A percentile compares a stretch with the other conserved stretches of the same genome.
phyloP scores from a whole-genome alignment of 2,888 invertebrate species.

The Pristionchus arcanus region DNA sequence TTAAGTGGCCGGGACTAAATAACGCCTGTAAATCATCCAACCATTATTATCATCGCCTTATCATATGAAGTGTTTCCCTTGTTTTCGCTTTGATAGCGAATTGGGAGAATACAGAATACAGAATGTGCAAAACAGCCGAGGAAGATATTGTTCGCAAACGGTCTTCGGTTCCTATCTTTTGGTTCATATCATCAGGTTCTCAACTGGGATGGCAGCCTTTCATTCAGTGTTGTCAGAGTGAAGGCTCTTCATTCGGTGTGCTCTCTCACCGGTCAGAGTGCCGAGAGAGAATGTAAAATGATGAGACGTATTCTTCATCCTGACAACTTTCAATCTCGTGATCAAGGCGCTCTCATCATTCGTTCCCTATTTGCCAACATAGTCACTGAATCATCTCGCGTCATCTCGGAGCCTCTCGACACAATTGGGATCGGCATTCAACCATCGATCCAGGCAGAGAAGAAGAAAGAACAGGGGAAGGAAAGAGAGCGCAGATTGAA shows the following conservation, averaged over 20 bases:
- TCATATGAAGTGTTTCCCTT: background rate
- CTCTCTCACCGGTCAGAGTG: too few relatives aligned
- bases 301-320: too few relatives aligned
- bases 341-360: background rate
- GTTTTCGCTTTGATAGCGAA: too few relatives aligned
- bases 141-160: background rate
- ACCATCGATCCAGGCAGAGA: background rate
- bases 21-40: background rate
- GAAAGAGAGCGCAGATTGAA: constrained; percentile 11
- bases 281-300: background rate
- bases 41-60: background rate
- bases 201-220: too few relatives aligned
- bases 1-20: background rate
- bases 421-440: background rate
- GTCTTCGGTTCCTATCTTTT: too few relatives aligned
- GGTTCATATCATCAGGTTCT: too few relatives aligned
- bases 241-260: too few relatives aligned
- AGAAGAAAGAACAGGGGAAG: background rate
- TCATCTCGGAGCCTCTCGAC: constrained; percentile 16
- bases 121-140: background rate
- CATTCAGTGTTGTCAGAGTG: too few relatives aligned
- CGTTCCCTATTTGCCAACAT: background rate
- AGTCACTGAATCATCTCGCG: background rate
- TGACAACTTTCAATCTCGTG: too few relatives aligned
- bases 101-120: background rate